Evolutionary conservation across 2,888 invertebrate species (phyloP), one percentile per base, ranked within the genome.

Genomic region (Drosophila pseudotalamancana): DNA sequence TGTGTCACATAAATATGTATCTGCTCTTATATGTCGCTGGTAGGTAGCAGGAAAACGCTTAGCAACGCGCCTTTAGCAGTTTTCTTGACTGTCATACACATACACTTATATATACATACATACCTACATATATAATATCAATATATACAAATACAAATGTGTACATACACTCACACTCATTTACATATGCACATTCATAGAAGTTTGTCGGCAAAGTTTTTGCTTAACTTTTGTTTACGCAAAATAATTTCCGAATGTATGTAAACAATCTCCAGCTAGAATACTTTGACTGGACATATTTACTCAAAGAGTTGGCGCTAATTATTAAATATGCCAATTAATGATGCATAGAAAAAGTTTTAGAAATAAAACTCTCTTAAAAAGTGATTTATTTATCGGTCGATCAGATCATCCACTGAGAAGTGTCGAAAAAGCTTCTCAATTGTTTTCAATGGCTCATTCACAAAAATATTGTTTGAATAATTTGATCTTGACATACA

Each of bases 31-130:
- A 32, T 19, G 27, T 31, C 27, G 54, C 43, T 21, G 37, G 12
- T 14, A 35, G 34, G 11, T 16, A 11, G 34, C 21, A 43, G 50
- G 48, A 40, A 68, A 46, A 68, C 57, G 53, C 53, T 59, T 54
- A 35, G 39, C 53, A 71, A 61, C 51, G 74, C 50, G 45, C 59
- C 49, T 63, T 53, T 34, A 32, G 0, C 32, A 32, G 6, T 16
- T 43, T 43, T 11, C 29, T 43, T 43, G 43, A 8, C n/a, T 19
- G n/a, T 6, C n/a, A 29, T 14, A 9, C 2, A 14, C 1, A 21
- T 11, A 11, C 4, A 9, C 18, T 11, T 18, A 14, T 4, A 14
- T 3, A 14, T 12, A 14, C 3, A 32, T 14, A 5, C 3, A 14
- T 14, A 31, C 11, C 3, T 11, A 27, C 8, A 31, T 5, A n/a